A percentile compares a stretch with the other conserved stretches of the same genome.
phyloP scores from a whole-genome alignment of 2,113 vertebrate species.

The Aspiorhynchus laticeps region DNA sequence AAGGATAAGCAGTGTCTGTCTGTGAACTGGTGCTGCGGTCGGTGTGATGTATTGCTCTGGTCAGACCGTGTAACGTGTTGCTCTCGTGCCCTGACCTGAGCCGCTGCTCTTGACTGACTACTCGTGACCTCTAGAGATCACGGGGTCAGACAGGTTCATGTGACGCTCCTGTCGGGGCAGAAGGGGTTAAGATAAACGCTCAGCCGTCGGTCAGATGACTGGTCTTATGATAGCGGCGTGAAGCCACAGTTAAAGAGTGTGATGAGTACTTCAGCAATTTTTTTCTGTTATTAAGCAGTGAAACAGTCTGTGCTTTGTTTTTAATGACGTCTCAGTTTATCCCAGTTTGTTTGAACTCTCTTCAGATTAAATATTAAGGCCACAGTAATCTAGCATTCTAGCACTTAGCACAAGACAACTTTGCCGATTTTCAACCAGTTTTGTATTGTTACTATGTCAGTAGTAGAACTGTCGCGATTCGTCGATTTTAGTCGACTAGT shows the following conservation, averaged over 20 bases:
- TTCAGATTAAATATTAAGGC: background rate
- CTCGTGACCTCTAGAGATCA: slow-evolving; percentile 19
- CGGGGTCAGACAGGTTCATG: slow-evolving; percentile 11
- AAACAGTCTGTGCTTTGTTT: background rate
- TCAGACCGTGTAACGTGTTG: slow-evolving; percentile 2
- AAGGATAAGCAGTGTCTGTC: background rate
- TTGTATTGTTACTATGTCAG: background rate
- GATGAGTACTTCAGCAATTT: background rate
- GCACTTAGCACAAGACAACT: background rate
- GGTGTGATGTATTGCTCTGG: background rate
- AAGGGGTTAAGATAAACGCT: slow-evolving; percentile 29
- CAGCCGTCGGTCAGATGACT: slow-evolving; percentile 66
- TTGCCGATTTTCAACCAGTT: background rate
- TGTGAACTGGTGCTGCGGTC: background rate
- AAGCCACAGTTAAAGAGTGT: slow-evolving; percentile 32
- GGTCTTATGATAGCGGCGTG: slow-evolving; percentile 64
- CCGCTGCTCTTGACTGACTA: background rate
- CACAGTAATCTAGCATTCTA: background rate
- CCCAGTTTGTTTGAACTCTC: background rate
- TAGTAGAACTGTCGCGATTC: no score
- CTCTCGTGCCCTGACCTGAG: background rate
- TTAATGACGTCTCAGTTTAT: background rate
- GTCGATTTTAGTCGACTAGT: no score
- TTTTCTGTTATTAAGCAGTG: background rate
- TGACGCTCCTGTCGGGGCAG: background rate